phyloP scores from a whole-genome alignment of 1,140 invertebrate genomes.

The Magallana ariakensis region DNA sequence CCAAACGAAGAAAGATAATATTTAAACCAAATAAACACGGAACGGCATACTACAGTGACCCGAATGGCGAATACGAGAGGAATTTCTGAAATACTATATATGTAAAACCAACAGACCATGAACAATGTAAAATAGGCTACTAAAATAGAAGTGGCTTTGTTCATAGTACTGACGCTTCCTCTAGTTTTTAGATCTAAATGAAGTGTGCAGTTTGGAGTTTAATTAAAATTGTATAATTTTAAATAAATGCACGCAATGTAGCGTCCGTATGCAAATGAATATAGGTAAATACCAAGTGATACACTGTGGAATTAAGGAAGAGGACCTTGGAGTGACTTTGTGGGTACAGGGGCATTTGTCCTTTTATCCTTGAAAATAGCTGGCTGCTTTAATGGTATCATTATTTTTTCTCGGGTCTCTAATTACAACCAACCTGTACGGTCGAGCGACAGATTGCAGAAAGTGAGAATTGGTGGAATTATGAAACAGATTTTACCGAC shows the following conservation, averaged over 20 bases:
- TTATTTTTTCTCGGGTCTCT: constrained; percentile 1
- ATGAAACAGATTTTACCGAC: neutral
- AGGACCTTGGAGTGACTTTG: constrained; percentile 13
- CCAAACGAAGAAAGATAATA: constrained; percentile 36
- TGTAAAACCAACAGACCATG: neutral
- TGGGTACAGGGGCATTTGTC: neutral
- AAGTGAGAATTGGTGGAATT: neutral
- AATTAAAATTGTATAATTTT: no score
- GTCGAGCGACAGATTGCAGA: neutral
- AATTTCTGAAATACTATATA: constrained; percentile 39
- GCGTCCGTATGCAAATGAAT: neutral
- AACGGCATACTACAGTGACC: neutral
- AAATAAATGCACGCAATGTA: neutral
- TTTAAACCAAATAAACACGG: constrained; percentile 22
- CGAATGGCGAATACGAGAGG: neutral
- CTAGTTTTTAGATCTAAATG: no score
- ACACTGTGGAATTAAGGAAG: neutral
- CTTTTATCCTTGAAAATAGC: constrained; percentile 25
- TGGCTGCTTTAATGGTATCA: neutral
- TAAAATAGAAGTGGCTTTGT: no score
- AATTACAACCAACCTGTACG: neutral
- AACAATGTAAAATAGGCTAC: neutral
- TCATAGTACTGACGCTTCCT: no score
- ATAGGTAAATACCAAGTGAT: no score
- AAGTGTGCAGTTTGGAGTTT: no score